Base-by-base conservation (phyloP, 2,797 vertebrate genomes). In the Gila robusta region DNA sequence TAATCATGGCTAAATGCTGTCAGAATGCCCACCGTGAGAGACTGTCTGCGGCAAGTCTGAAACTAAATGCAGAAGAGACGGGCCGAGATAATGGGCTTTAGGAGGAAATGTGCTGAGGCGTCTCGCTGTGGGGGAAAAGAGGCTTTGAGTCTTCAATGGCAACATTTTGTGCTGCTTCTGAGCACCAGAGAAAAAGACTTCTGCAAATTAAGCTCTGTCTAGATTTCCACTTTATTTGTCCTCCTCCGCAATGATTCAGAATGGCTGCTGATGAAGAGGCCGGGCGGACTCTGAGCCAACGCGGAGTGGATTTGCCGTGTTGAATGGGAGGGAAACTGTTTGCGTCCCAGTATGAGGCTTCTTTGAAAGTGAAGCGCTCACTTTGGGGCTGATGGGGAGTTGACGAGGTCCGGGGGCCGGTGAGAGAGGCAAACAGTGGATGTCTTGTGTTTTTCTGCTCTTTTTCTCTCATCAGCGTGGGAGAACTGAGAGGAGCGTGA, bases 1-100 rank as follows among this genome's bases (percentile, higher is more conserved):
- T 94, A 95, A 95, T 95, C 94, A 93, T 88, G 91, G 92, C 93
- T 94, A 94, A 95, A 94, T 92, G 92, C 92, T 92, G 93, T 93
- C 93, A 91, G 91, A 88, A 93, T 78, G 85, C 84, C 79, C 21
- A 35, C 70, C 91, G 90, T 89, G 80, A 92, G 91, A 93, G 93
- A 91, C 88, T 80, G 28, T 81, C 87, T 88, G 84, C 7, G 26
- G 70, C 14, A 59, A 83, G 76, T 70, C 81, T 69, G 82, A 84
- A 78, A 83, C 81, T 52, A 35, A 56, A 81, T 47, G 52, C 72
- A 85, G 74, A 80, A 92, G 89, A 94, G 89, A 93, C 93, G 93
- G 89, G 87, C 91, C 62, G 28, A 93, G 92, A 94, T 95, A 95
- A 96, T 95, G 93, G 92, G 94, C 93, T 95, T 95, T 95, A 87